phyloP scores from a whole-genome alignment of 2,797 vertebrate genomes.

The Carapus acus region DNA sequence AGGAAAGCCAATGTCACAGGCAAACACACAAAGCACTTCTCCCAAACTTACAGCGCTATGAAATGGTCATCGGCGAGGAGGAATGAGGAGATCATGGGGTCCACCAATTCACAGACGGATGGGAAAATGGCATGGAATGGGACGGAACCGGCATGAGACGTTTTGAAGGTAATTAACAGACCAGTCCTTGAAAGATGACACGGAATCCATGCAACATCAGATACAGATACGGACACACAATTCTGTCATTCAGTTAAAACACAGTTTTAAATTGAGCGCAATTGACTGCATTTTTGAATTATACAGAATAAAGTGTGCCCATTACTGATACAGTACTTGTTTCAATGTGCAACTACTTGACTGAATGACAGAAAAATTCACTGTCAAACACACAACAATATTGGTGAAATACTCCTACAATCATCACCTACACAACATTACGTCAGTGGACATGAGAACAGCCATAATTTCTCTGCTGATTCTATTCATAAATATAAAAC shows the following conservation, averaged over 20 bases:
- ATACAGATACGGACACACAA: constrained; percentile 37
- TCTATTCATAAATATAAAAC: constrained; percentile 14
- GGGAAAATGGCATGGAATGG: constrained; percentile 66
- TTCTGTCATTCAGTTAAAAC: constrained; percentile 55
- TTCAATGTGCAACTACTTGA: constrained; percentile 1
- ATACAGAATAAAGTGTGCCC: neutral
- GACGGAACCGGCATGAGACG: constrained; percentile 68
- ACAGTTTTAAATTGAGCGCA: constrained; percentile 2
- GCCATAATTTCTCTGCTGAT: constrained; percentile 39
- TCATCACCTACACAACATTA: constrained; percentile 11
- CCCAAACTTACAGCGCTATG: constrained; percentile 69
- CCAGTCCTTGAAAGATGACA: constrained; percentile 63
- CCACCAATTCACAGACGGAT: constrained; percentile 72
- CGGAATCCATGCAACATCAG: constrained; percentile 56
- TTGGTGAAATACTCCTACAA: constrained; percentile 32
- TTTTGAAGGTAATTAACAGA: constrained; percentile 65
- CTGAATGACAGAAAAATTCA: constrained; percentile 55
- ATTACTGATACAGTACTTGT: neutral
- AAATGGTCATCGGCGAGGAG: constrained; percentile 65
- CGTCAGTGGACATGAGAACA: constrained; percentile 46
- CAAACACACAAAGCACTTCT: constrained; percentile 70
- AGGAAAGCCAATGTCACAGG: constrained; percentile 47
- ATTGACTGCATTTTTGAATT: neutral
- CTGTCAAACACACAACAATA: constrained; percentile 17
- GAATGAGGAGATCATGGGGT: constrained; percentile 60